These are phyloP conservation scores for Sinocyclocheilus maitianheensis DNA, from an alignment of 2,113 vertebrate genomes.

Conservation along the genomic window DNA sequence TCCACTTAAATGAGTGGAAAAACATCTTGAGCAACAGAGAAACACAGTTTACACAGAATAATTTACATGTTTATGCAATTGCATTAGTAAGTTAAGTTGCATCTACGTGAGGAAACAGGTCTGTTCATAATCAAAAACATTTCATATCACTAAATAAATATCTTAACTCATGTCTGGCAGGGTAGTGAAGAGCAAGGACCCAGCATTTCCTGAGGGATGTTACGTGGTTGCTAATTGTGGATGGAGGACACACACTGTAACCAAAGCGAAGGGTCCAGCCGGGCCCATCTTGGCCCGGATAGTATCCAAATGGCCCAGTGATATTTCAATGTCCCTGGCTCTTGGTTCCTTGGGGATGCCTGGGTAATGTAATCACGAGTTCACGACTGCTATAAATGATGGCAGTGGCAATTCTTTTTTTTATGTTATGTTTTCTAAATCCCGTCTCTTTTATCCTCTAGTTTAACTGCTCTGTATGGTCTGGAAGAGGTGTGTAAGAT, in stretches of 20 bases:
- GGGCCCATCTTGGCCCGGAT: constrained; percentile 71
- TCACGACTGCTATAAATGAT: not conserved
- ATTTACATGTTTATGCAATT: not conserved
- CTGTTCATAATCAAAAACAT: not conserved
- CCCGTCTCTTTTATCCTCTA: not conserved
- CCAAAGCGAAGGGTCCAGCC: constrained; percentile 73
- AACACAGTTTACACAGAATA: not conserved
- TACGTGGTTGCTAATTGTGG: constrained; percentile 70
- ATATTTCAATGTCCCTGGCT: constrained; percentile 80
- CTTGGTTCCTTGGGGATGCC: constrained; percentile 86
- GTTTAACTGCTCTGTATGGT: constrained; percentile 79
- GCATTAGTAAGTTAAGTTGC: not conserved
- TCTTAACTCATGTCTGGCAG: constrained; percentile 62
- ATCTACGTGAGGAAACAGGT: not conserved
- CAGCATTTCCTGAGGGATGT: constrained; percentile 73
- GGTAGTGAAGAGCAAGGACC: constrained; percentile 83
- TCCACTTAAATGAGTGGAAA: not conserved
- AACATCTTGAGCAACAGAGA: not conserved
- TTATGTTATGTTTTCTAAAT: not conserved
- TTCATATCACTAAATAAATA: not conserved
- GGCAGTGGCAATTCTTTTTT: not conserved
- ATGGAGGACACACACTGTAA: constrained; percentile 70
- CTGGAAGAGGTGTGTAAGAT: constrained; percentile 76
- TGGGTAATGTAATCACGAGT: constrained; percentile 71
- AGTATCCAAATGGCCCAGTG: constrained; percentile 77